A percentile compares a stretch with the other conserved stretches of the same genome.
phyloP scores from a whole-genome alignment of 2,113 vertebrate species.

The Cathartes aura region DNA sequence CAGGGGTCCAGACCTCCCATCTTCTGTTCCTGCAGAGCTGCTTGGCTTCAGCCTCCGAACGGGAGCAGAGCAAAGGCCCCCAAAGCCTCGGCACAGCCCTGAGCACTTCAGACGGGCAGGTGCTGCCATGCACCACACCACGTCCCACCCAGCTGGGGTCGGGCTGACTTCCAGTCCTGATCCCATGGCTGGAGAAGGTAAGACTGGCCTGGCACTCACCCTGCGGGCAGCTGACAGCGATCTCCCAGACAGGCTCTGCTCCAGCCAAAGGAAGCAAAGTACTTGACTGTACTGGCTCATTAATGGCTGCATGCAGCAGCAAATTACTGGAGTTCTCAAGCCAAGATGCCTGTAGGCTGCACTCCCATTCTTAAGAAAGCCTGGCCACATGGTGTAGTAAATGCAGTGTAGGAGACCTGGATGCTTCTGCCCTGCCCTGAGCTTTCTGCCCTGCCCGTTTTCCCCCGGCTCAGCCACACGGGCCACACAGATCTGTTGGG shows the following conservation, averaged over 20 bases:
- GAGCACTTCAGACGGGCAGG: not conserved
- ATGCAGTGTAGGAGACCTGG: not conserved
- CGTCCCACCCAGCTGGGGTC: not conserved
- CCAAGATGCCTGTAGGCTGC: not conserved
- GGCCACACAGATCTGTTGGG: rapidly evolving
- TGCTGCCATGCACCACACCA: not conserved
- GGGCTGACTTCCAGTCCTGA: not conserved
- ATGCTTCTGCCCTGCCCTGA: not conserved
- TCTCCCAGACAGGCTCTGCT: not conserved
- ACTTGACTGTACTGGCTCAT: rapidly evolving
- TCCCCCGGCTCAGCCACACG: rapidly evolving
- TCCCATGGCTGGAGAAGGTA: not conserved
- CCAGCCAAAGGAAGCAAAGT: not conserved
- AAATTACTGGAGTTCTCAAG: not conserved
- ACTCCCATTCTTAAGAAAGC: not conserved
- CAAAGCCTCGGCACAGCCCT: not conserved
- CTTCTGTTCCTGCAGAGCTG: not conserved
- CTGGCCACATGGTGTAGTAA: rapidly evolving
- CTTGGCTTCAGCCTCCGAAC: not conserved
- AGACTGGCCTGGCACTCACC: not conserved
- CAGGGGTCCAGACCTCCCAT: not conserved
- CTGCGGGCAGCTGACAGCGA: rapidly evolving
- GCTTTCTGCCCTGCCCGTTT: too few relatives aligned
- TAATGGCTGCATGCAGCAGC: not conserved
- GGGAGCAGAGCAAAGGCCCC: not conserved